Percentiles rank a stretch among this genome's conserved stretches.
phyloP scores from a whole-genome alignment of 1,140 invertebrate species.

The Caenorhabditis tropicalis region DNA sequence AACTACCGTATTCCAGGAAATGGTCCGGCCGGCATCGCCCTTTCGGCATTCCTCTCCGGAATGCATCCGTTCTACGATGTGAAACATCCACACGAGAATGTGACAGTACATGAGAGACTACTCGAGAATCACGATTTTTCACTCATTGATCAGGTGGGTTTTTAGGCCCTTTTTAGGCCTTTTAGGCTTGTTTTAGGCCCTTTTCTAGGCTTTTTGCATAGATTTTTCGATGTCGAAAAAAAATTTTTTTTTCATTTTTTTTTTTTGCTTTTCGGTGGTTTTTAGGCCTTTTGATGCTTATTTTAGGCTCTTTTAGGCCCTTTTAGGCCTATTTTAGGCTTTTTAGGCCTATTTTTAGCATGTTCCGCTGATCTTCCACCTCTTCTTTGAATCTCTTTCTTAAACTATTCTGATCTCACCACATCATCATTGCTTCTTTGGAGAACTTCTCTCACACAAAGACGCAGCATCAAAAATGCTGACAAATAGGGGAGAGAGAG shows the following conservation, averaged over 20 bases:
- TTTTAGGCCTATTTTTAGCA: too few relatives aligned
- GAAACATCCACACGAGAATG: slow-evolving; percentile 60
- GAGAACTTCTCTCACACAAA: too few relatives aligned
- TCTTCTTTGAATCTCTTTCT: neutral
- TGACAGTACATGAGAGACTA: slow-evolving; percentile 56
- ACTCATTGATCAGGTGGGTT: slow-evolving; percentile 63
- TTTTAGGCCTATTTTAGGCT: neutral
- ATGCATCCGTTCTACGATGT: slow-evolving; percentile 65
- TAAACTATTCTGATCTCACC: neutral
- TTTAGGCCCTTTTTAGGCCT: neutral
- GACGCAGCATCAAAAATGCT: too few relatives aligned
- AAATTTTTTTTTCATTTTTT: too few relatives aligned
- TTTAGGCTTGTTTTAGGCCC: neutral
- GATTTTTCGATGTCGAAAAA: too few relatives aligned
- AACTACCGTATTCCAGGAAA: slow-evolving; percentile 61
- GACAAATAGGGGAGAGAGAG: neutral
- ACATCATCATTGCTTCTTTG: too few relatives aligned
- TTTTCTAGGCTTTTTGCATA: too few relatives aligned
- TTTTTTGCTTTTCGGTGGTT: neutral
- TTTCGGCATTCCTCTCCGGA: slow-evolving; percentile 68
- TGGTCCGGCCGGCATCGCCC: slow-evolving; percentile 65
- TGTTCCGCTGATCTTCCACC: neutral
- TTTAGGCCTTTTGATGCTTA: neutral
- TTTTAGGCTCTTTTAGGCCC: neutral
- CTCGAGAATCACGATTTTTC: slow-evolving; percentile 37